Conservation (phyloP, 2,797 vertebrate genomes). For the Channa striata region DNA sequence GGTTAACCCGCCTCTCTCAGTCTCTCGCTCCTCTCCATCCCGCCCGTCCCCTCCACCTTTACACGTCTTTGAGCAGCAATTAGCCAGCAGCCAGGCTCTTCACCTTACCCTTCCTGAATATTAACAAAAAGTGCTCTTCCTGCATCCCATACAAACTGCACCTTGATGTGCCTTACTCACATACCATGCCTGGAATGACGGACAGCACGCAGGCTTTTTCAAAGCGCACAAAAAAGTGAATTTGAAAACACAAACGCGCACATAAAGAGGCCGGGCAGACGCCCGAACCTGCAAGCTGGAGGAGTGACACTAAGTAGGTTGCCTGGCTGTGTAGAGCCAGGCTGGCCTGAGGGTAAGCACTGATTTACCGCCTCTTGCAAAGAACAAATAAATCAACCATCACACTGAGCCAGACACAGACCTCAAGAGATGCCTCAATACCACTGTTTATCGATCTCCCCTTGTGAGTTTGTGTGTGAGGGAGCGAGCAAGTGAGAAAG, state of each 20-base stretch:
- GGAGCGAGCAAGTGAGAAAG: constrained; percentile 7
- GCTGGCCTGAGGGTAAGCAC: constrained; percentile 73
- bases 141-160: constrained; percentile 30
- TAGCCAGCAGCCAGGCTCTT: constrained; percentile 66
- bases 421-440: constrained; percentile 82
- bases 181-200: constrained; percentile 9
- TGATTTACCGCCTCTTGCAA: constrained; percentile 77
- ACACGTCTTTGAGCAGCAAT: constrained; percentile 68
- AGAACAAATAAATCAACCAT: constrained; percentile 82
- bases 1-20: constrained; percentile 74
- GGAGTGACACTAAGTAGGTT: constrained; percentile 70
- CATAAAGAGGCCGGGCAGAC: constrained; percentile 36
- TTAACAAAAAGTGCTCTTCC: constrained; percentile 50
- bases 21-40: constrained; percentile 33
- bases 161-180: constrained; percentile 23
- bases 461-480: constrained; percentile 37
- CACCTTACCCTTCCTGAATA: constrained; percentile 63
- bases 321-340: constrained; percentile 58
- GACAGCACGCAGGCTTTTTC: constrained; percentile 11
- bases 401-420: constrained; percentile 78
- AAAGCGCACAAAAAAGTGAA: constrained; percentile 37
- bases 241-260: constrained; percentile 44
- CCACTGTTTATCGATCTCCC: constrained; percentile 76
- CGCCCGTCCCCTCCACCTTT: constrained; percentile 31
- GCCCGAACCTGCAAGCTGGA: constrained; percentile 41